Evolutionary conservation across 2,797 vertebrate genomes (phyloP).

Genomic region (Sebastes wilsoni): DNA sequence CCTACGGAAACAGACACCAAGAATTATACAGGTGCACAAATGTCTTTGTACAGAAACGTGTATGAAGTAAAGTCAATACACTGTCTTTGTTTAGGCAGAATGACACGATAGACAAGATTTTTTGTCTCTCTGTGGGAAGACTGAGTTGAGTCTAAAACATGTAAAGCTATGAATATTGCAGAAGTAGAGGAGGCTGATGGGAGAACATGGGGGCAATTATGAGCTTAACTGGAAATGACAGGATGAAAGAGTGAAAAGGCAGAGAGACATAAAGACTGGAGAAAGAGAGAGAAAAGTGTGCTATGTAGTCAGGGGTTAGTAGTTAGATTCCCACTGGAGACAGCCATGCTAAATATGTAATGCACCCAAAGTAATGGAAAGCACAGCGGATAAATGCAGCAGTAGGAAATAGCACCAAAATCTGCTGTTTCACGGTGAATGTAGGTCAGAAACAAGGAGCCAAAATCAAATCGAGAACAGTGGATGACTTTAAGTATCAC

Average conservation of each 20-base stretch:
- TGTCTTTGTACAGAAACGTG: not conserved
- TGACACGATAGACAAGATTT: not conserved
- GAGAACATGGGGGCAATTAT: conserved; percentile 7
- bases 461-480: not conserved
- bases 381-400: conserved; percentile 35
- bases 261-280: not conserved
- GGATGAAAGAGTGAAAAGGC: conserved; percentile 9
- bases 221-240: conserved; percentile 7
- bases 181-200: conserved; percentile 5
- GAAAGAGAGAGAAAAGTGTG: conserved; percentile 28
- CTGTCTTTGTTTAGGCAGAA: not conserved
- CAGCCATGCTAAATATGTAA: conserved; percentile 50
- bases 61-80: not conserved
- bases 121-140: not conserved
- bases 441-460: conserved; percentile 26
- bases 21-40: not conserved
- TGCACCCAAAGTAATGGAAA: conserved; percentile 41
- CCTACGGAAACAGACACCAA: conserved; percentile 73
- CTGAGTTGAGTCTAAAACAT: conserved; percentile 15
- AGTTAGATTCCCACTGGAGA: conserved; percentile 35
- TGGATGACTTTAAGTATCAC: not conserved
- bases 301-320: conserved; percentile 14
- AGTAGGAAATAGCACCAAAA: conserved; percentile 9
- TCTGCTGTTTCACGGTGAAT: conserved; percentile 25
- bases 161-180: conserved; percentile 29